phyloP scores from a whole-genome alignment of 2,888 invertebrate genomes.

The Amitus sp. region DNA sequence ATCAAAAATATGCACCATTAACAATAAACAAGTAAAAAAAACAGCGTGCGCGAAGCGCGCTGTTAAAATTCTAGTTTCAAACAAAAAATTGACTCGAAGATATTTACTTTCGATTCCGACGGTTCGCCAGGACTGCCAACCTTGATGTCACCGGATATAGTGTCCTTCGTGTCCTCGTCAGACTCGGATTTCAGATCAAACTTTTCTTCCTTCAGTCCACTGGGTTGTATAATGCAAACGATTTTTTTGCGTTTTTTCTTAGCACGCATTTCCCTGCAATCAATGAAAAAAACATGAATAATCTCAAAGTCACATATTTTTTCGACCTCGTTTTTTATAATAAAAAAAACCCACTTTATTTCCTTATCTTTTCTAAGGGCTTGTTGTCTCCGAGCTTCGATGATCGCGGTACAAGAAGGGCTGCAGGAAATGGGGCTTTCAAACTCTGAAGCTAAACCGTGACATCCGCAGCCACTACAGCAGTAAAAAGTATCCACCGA shows the following conservation, averaged over 20 bases:
- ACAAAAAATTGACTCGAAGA: neutral
- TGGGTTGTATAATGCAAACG: slow-evolving; percentile 48
- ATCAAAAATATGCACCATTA: too few species aligned
- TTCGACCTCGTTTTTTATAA: too few species aligned
- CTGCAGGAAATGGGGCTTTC: slow-evolving; percentile 82
- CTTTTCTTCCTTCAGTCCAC: slow-evolving; percentile 56
- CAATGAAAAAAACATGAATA: too few species aligned
- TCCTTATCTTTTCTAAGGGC: slow-evolving; percentile 58
- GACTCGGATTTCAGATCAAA: slow-evolving; percentile 55
- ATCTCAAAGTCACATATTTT: slow-evolving; percentile 7
- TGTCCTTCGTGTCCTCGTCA: slow-evolving; percentile 61
- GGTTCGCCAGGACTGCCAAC: slow-evolving; percentile 50
- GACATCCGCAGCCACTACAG: slow-evolving; percentile 87
- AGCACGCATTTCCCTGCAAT: slow-evolving; percentile 53
- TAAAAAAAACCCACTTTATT: slow-evolving; percentile 37
- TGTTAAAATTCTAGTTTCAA: too few species aligned
- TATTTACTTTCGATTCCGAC: slow-evolving; percentile 54
- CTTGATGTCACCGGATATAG: slow-evolving; percentile 51
- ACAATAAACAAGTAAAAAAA: too few species aligned
- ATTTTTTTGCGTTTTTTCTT: slow-evolving; percentile 60
- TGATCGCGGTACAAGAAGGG: slow-evolving; percentile 73
- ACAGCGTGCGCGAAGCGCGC: too few species aligned
- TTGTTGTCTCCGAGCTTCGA: slow-evolving; percentile 58
- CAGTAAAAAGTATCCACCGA: slow-evolving; percentile 79
- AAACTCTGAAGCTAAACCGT: slow-evolving; percentile 86